A percentile compares a stretch with the other conserved stretches of the same genome.
phyloP scores from a whole-genome alignment of 2,797 vertebrate genomes.

The Sebastes alutus region DNA sequence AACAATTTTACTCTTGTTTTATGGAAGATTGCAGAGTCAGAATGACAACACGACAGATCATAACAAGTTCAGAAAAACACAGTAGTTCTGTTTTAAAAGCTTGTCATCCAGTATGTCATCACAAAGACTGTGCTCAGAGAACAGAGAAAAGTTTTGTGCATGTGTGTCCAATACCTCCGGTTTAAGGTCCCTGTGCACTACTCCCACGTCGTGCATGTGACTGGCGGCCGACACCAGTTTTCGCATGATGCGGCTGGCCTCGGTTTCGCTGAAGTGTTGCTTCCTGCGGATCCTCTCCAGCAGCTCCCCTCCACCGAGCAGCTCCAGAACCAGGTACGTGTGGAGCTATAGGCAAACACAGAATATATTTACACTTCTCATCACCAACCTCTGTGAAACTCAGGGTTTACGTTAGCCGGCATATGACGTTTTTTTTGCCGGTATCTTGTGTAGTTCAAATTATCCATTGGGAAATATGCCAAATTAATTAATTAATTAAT shows the following conservation, averaged over 20 bases:
- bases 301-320: constrained; percentile 94
- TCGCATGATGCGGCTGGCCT: constrained; percentile 97
- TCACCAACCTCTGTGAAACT: background rate
- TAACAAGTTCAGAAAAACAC: constrained; percentile 57
- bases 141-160: background rate
- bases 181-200: constrained; percentile 96
- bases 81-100: constrained; percentile 44
- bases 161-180: constrained; percentile 88
- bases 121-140: constrained; percentile 4
- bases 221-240: constrained; percentile 96
- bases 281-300: constrained; percentile 96
- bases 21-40: constrained; percentile 52
- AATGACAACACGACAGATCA: constrained; percentile 29
- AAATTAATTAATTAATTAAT: too few relatives aligned
- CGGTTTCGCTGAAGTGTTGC: constrained; percentile 96
- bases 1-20: constrained; percentile 57
- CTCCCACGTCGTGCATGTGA: constrained; percentile 99
- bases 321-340: constrained; percentile 95
- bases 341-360: constrained; percentile 85
- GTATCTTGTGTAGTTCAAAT: too few relatives aligned
- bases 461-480: too few relatives aligned
- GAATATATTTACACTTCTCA: background rate
- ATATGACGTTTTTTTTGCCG: too few relatives aligned
- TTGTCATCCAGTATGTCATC: constrained; percentile 8
- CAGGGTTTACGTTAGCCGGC: too few relatives aligned